Conservation (phyloP, 2,797 vertebrate genomes). For the Echiichthys vipera region DNA sequence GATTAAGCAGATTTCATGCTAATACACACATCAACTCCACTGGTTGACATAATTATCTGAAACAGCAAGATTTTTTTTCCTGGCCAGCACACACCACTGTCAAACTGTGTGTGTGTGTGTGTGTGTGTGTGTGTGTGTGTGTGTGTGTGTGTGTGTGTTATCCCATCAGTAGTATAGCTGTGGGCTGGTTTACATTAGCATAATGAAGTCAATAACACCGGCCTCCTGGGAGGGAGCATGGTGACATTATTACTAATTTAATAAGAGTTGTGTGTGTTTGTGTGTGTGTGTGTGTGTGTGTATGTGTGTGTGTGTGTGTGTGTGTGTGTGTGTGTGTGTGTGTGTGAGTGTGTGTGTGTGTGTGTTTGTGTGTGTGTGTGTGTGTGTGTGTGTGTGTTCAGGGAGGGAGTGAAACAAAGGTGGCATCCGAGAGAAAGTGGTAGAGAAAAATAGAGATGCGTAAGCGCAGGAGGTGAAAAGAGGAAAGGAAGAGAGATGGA, state of each 20-base stretch:
- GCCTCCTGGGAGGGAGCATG: constrained; percentile 71
- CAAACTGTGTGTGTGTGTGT: constrained; percentile 20
- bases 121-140: constrained; percentile 41
- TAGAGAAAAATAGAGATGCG: neutral
- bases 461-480: constrained; percentile 10
- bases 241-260: constrained; percentile 82
- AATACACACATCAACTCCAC: constrained; percentile 68
- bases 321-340: constrained; percentile 7
- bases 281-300: constrained; percentile 19
- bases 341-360: constrained; percentile 22
- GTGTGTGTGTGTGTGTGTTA: constrained; percentile 39
- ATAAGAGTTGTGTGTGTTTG: constrained; percentile 49
- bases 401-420: constrained; percentile 26
- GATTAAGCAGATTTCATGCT: constrained; percentile 53
- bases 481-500: neutral
- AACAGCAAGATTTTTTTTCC: constrained; percentile 66
- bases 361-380: constrained; percentile 19
- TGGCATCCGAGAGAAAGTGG: neutral
- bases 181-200: constrained; percentile 77
- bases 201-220: constrained; percentile 81
- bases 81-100: constrained; percentile 43
- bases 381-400: constrained; percentile 14
- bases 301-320: constrained; percentile 25
- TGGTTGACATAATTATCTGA: constrained; percentile 76
- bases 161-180: constrained; percentile 74